Base-by-base conservation (phyloP, 2,888 invertebrate genomes). In the Diadromus collaris region DNA sequence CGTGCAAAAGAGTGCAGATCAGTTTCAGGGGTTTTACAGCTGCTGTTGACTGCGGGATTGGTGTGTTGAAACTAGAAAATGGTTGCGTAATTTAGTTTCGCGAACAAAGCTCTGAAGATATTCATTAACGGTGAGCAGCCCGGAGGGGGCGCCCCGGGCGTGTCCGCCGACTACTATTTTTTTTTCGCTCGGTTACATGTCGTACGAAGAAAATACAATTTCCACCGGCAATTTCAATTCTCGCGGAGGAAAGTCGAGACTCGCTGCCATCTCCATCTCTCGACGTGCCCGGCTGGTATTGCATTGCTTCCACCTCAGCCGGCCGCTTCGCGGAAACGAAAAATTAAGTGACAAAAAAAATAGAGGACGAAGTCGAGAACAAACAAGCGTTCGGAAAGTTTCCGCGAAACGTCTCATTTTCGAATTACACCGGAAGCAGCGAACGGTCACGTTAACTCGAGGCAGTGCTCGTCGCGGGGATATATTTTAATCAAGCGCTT, bases 401-500 rank as follows among this genome's bases (percentile, higher is more conserved):
- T 85, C 72, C 51, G 81, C 78, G 81, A 81, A 84, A 83, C 83
- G 83, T 85, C 83, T 86, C 84, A 86, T 86, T 86, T 86, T 84
- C 85, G 85, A 85, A 86, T 87, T 86, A 86, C 84, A 81, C 64
- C 32, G 58, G 78, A 78, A 73, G 21, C 56, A 58, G 46, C 27
- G 58, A 16, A 27, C 70, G 38, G 60, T 34, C 21, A 67, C 29
- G 21, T 24, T 13, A 13, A n/a, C 51, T 32, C 27, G 38, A 48
- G 10, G 9, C 16, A 10, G 34, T 29, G n/a, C 34, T 29, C 48
- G 24, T 63, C 54, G 38, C 44, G 13, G 61, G 65, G 76, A 85
- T 80, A 82, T 82, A 84, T 87, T 87, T 87, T 87, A 87, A 87
- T 87, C 87, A 87, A 87, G 86, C 83, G 83, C 81, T 85, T 71